Percentiles rank a stretch among this genome's conserved stretches.
These are phyloP conservation scores for Lutraria rhynchaena DNA, from an alignment of 1,140 invertebrate species.

Conservation along the genomic window DNA sequence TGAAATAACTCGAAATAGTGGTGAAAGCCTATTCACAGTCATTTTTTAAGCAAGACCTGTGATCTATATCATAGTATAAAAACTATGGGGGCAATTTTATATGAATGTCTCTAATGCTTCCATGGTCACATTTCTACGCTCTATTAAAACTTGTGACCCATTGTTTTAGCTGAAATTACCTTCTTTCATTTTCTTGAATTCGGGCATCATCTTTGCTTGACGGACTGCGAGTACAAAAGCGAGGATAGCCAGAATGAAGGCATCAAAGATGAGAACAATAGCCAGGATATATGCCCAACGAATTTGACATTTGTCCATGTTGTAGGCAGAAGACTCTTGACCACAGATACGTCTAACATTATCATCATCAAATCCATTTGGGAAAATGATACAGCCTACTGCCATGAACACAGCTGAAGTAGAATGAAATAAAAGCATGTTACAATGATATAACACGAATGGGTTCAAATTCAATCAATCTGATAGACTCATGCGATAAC, in stretches of 20 bases:
- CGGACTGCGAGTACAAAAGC: slow-evolving; percentile 95
- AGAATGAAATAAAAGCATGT: slow-evolving; percentile 28
- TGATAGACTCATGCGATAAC: no score
- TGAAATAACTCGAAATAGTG: no score
- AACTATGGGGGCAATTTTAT: no score
- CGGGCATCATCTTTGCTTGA: slow-evolving; percentile 70
- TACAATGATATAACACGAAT: no score
- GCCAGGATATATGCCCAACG: slow-evolving; percentile 98
- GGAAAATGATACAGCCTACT: slow-evolving; percentile 88
- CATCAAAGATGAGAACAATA: slow-evolving; percentile 95
- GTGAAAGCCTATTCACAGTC: no score
- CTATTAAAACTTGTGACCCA: no score
- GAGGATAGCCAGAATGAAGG: slow-evolving; percentile 92
- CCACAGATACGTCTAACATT: slow-evolving; percentile 94
- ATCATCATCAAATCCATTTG: slow-evolving; percentile 94
- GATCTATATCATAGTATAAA: no score
- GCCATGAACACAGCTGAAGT: slow-evolving; percentile 85
- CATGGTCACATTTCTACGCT: no score
- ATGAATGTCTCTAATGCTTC: no score
- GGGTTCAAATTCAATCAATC: no score
- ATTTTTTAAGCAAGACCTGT: no score
- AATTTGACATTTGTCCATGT: slow-evolving; percentile 91
- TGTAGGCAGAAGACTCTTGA: slow-evolving; percentile 88
- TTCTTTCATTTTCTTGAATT: slow-evolving; percentile 48
- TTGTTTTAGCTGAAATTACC: no score